Evolutionary conservation across 2,888 invertebrate genomes (phyloP).

Genomic region (Tribolium freemani): DNA sequence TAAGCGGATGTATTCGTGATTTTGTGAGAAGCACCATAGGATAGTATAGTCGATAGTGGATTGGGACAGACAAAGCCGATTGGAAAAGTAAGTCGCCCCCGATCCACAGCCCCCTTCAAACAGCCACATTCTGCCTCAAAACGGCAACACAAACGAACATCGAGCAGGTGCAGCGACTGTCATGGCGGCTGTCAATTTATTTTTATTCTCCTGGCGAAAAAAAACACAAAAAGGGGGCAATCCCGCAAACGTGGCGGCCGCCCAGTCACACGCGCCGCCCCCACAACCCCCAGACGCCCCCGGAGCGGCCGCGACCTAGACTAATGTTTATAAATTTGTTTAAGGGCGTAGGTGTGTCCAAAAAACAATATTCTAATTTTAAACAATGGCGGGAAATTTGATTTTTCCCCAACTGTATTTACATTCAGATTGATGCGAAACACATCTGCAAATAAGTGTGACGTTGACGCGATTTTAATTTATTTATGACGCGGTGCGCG

Average conservation of each 20-base stretch:
- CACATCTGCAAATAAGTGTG: constrained; percentile 6
- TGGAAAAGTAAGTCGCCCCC: constrained; percentile 55
- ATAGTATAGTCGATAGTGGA: constrained; percentile 60
- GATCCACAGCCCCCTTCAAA: neutral
- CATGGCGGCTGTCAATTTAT: constrained; percentile 66
- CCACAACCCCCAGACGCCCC: neutral
- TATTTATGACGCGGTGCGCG: constrained; percentile 32
- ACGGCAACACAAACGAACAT: constrained; percentile 45
- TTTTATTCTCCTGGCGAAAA: constrained; percentile 50
- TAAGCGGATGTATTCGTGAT: constrained; percentile 66
- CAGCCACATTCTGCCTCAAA: constrained; percentile 4
- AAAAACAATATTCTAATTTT: constrained; percentile 58
- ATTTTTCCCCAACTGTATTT: too few relatives aligned
- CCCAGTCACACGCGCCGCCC: neutral
- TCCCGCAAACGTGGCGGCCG: neutral
- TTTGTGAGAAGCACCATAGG: constrained; percentile 61
- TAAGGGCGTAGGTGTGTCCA: constrained; percentile 63
- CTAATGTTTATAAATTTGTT: constrained; percentile 52
- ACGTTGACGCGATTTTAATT: constrained; percentile 34
- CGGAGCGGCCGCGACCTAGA: constrained; percentile 42
- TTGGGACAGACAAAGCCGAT: constrained; percentile 56
- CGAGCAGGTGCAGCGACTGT: constrained; percentile 62
- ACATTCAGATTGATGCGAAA: too few relatives aligned
- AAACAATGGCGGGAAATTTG: constrained; percentile 57
- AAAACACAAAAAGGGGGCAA: neutral